Evolutionary conservation across 2,113 vertebrate species (phyloP).

Genomic region (Leucosticte australis): DNA sequence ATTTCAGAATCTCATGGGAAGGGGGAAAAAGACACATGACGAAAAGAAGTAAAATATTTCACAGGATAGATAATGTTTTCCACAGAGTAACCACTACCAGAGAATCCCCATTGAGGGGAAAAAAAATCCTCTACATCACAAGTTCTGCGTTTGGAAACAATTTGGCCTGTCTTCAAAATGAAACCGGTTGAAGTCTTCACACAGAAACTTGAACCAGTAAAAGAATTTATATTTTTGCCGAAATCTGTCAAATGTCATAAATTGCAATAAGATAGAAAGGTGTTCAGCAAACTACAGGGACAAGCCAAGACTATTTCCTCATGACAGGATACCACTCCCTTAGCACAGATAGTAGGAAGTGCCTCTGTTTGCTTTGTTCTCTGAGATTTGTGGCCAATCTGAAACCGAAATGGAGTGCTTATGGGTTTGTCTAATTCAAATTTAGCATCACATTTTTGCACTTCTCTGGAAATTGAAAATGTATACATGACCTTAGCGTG

Average conservation of each 20-base stretch:
- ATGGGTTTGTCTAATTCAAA: neutral
- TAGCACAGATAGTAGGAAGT: neutral
- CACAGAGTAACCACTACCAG: neutral
- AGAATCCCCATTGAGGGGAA: neutral
- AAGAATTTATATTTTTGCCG: neutral
- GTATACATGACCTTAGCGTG: neutral
- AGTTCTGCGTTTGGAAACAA: neutral
- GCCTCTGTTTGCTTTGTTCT: neutral
- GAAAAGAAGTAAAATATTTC: conserved; percentile 7
- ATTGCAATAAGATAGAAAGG: conserved; percentile 13
- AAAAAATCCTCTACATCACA: neutral
- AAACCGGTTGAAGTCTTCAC: neutral
- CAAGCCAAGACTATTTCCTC: neutral
- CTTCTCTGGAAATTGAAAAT: neutral
- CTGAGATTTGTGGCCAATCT: neutral
- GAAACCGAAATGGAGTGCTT: neutral
- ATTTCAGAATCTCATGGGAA: neutral
- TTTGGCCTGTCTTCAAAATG: neutral
- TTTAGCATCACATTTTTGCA: neutral
- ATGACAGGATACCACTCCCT: neutral
- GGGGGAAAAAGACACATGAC: fast-evolving
- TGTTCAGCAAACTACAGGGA: neutral
- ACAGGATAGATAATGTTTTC: neutral
- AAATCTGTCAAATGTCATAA: neutral
- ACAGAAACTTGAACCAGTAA: neutral